A percentile compares a stretch with the other conserved stretches of the same genome.
Conservation (phyloP, 2,888 invertebrate species). For the Drosophila borborema region DNA sequence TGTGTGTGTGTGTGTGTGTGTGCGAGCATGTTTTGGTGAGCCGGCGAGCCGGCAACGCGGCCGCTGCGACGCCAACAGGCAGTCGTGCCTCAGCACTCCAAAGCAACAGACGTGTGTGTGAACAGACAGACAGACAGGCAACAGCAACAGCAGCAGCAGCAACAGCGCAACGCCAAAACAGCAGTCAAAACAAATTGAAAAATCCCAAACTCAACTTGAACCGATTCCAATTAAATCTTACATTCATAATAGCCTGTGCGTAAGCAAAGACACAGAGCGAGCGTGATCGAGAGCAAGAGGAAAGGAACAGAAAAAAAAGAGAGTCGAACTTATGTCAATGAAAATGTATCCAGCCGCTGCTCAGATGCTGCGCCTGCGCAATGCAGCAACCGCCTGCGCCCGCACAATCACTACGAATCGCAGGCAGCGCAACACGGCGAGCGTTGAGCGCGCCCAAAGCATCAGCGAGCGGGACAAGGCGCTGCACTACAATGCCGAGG, state of each 20-base stretch:
- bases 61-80: slow-evolving; percentile 55
- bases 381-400: slow-evolving; percentile 37
- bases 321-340: not conserved
- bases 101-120: slow-evolving; percentile 59
- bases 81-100: slow-evolving; percentile 74
- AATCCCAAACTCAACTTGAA: slow-evolving; percentile 14
- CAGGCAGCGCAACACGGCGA: slow-evolving; percentile 72
- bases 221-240: not conserved
- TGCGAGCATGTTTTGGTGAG: slow-evolving; percentile 34
- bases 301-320: not conserved
- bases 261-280: not conserved
- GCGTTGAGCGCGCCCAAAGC: slow-evolving; percentile 71
- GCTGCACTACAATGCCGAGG: slow-evolving; percentile 73
- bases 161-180: slow-evolving; percentile 12
- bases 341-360: slow-evolving; percentile 66
- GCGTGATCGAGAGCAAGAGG: not conserved
- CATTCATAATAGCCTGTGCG: not conserved
- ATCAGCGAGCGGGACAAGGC: slow-evolving; percentile 78
- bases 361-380: slow-evolving; percentile 67
- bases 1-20: not conserved
- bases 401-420: slow-evolving; percentile 66
- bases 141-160: slow-evolving; percentile 21
- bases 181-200: slow-evolving; percentile 6
- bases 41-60: slow-evolving; percentile 51
- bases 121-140: slow-evolving; percentile 22